Percentiles rank a stretch among this genome's conserved stretches.
Evolutionary conservation across 1,140 invertebrate species (phyloP).

Genomic region (Eumaeus atala): DNA sequence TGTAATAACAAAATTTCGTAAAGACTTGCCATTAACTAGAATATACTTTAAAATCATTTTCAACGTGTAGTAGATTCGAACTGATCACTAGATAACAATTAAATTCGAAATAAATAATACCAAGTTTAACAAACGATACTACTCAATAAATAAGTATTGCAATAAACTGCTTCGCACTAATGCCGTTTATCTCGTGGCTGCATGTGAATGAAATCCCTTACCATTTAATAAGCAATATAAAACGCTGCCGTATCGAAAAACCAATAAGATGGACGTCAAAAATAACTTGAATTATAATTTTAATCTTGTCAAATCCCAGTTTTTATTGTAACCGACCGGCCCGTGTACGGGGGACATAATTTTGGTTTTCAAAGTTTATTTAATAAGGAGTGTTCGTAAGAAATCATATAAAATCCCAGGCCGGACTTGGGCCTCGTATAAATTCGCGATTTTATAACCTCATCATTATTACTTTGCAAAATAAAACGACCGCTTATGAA

Average conservation of each 20-base stretch:
- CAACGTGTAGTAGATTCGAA: no score
- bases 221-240: slow-evolving; percentile 28
- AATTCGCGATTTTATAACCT: slow-evolving; percentile 65
- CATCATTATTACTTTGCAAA: slow-evolving; percentile 62
- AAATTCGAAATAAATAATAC: no score
- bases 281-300: slow-evolving; percentile 70
- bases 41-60: no score
- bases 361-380: slow-evolving; percentile 67
- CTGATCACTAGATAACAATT: no score
- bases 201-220: slow-evolving; percentile 9
- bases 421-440: slow-evolving; percentile 38
- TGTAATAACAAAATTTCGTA: no score
- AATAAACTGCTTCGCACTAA: slow-evolving; percentile 1
- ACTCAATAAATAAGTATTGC: not conserved
- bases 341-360: slow-evolving; percentile 49
- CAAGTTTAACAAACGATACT: no score
- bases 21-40: no score
- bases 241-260: slow-evolving; percentile 55
- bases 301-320: slow-evolving; percentile 71
- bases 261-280: slow-evolving; percentile 67
- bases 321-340: slow-evolving; percentile 58
- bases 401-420: slow-evolving; percentile 47
- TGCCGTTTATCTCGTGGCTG: slow-evolving; percentile 1
- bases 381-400: slow-evolving; percentile 58
- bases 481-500: slow-evolving; percentile 54